A percentile compares a stretch with the other conserved stretches of the same genome.
Conservation (phyloP, 2,888 invertebrate genomes). For the Ditula angustiorana region DNA sequence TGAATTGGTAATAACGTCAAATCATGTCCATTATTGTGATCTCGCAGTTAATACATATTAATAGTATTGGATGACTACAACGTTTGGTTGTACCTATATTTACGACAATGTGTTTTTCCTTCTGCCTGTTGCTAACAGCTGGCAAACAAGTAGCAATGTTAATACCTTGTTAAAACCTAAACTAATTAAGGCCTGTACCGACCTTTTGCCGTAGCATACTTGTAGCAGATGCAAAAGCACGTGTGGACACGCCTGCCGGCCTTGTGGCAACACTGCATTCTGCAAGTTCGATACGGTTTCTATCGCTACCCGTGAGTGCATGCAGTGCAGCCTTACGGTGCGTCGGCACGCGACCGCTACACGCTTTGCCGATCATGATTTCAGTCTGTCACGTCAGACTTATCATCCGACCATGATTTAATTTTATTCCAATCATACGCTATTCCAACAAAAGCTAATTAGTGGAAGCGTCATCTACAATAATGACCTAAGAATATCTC, state of each 20-base stretch:
- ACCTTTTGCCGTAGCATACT: constrained; percentile 18
- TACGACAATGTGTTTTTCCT: background rate
- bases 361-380: constrained; percentile 58
- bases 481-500: constrained; percentile 32
- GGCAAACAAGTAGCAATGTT: constrained; percentile 14
- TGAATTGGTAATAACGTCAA: constrained; percentile 21
- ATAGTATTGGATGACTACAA: constrained; percentile 6
- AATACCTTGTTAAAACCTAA: constrained; percentile 26
- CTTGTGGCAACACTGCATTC: constrained; percentile 15
- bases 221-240: constrained; percentile 34
- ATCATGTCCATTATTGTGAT: constrained; percentile 11
- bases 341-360: constrained; percentile 72
- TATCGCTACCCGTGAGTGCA: constrained; percentile 51
- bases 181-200: constrained; percentile 19
- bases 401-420: constrained; percentile 14
- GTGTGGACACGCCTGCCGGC: constrained; percentile 8
- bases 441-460: constrained; percentile 25
- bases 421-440: constrained; percentile 29
- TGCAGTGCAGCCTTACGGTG: constrained; percentile 61
- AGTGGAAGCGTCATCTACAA: constrained; percentile 24
- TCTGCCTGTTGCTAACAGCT: constrained; percentile 8
- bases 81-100: background rate
- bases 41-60: constrained; percentile 3
- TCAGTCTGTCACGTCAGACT: constrained; percentile 53
- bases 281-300: constrained; percentile 64